These are phyloP conservation scores for Gymnocephalus cernua DNA, from an alignment of 2,113 vertebrate genomes.

Conservation along the genomic window DNA sequence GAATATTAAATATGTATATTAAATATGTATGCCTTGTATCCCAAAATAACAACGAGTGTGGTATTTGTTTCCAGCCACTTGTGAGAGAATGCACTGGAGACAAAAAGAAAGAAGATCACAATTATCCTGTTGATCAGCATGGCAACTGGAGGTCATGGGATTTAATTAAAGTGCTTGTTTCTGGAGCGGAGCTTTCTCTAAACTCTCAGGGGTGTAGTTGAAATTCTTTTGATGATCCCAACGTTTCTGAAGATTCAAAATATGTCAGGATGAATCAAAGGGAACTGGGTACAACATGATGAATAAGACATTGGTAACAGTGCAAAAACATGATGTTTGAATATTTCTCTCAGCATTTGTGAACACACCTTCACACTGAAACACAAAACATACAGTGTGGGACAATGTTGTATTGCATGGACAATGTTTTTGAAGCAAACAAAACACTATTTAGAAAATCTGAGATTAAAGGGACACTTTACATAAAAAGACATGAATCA, in stretches of 20 bases:
- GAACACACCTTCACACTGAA: neutral
- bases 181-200: constrained; percentile 14
- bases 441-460: constrained; percentile 11
- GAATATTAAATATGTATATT: constrained; percentile 8
- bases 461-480: neutral
- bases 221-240: constrained; percentile 12
- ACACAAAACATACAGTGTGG: neutral
- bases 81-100: neutral
- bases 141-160: neutral
- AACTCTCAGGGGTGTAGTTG: constrained; percentile 6
- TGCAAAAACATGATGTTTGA: neutral
- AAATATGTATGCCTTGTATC: neutral
- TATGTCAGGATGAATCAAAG: constrained; percentile 18
- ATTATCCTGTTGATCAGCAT: constrained; percentile 2
- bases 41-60: neutral
- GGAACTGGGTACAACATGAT: neutral
- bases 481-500: neutral
- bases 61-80: neutral
- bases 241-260: constrained; percentile 26
- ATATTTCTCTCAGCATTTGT: neutral
- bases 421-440: neutral
- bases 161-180: constrained; percentile 2
- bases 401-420: neutral
- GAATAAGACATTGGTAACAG: constrained; percentile 6
- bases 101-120: neutral